Base-by-base conservation (phyloP, 2,888 invertebrate species). In the Apotomis capreana region DNA sequence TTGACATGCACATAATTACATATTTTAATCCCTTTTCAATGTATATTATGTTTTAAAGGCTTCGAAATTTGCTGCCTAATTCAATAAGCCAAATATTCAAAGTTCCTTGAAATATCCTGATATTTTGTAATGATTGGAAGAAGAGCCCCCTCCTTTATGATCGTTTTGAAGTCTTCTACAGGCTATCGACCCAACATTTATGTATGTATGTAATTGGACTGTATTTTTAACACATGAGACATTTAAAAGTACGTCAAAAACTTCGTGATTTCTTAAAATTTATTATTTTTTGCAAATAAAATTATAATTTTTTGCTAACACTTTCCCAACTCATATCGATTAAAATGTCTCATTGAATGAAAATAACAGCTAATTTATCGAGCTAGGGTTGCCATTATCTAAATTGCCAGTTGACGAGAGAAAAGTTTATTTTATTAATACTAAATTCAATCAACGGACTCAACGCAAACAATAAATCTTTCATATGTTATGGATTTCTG, bases 131-230 rank as follows among this genome's bases (percentile, higher is more conserved):
- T 44, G 44, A 44, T 6, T 5, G n/a, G n/a, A n/a, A n/a, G n/a
- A n/a, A n/a, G n/a, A n/a, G n/a, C n/a, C 46, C 8, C 46, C 9
- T 49, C 10, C 9, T 44, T 44, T 44, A 8, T 44, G 10, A 8
- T 49, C 10, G 9, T 10, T 49, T 49, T 49, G 10, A 49, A 8
- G 49, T 49, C 9, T 49, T 49, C 49, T 49, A 49, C 49, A 49
- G 10, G 10, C 49, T 10, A 49, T 12, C 49, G 0, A 49, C 49
- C 10, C 10, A 79, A 78, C 76, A 15, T 62, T 75, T 84, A 86
- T 84, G 83, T 77, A 64, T 76, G 68, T 81, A 76, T 76, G 78
- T 75, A 40, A 72, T 65, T 3, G 3, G 40, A 44, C 46, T 36
- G 55, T 46, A 44, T 40, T 37, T 54, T 36, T 65, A 36, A 46